phyloP scores from a whole-genome alignment of 2,888 invertebrate species.

The Euplexia lucipara region DNA sequence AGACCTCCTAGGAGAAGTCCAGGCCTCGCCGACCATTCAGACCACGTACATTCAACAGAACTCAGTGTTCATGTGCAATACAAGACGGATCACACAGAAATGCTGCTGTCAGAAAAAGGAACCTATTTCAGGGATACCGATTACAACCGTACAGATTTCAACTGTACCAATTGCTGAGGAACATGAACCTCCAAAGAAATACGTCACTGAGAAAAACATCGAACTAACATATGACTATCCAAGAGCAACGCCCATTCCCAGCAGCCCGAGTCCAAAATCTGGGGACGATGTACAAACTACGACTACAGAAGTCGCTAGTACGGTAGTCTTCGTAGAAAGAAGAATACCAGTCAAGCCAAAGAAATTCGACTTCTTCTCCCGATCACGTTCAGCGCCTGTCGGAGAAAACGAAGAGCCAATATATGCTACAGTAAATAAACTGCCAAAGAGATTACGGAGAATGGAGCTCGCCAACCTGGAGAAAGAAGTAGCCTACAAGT shows the following conservation, averaged over 20 bases:
- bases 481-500: conserved; percentile 87
- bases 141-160: conserved; percentile 65
- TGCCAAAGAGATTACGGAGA: conserved; percentile 87
- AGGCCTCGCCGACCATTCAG: conserved; percentile 86
- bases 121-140: conserved; percentile 60
- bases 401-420: conserved; percentile 89
- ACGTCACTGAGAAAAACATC: conserved; percentile 89
- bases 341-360: conserved; percentile 86
- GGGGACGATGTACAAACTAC: conserved; percentile 83
- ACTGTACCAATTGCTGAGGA: conserved; percentile 63
- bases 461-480: conserved; percentile 88
- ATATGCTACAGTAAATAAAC: conserved; percentile 89
- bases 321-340: conserved; percentile 88
- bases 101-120: conserved; percentile 84
- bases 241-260: conserved; percentile 82
- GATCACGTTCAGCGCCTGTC: conserved; percentile 89
- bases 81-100: conserved; percentile 83
- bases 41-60: conserved; percentile 88
- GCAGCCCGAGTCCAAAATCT: conserved; percentile 80
- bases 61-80: conserved; percentile 89
- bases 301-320: conserved; percentile 89
- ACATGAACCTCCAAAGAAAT: conserved; percentile 79
- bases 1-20: conserved; percentile 93
- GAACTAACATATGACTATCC: conserved; percentile 89
- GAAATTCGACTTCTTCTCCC: conserved; percentile 87